Evolutionary conservation across 2,113 vertebrate species (phyloP), one percentile per base, ranked within the genome.

Genomic region (Misgurnus anguillicaudatus): DNA sequence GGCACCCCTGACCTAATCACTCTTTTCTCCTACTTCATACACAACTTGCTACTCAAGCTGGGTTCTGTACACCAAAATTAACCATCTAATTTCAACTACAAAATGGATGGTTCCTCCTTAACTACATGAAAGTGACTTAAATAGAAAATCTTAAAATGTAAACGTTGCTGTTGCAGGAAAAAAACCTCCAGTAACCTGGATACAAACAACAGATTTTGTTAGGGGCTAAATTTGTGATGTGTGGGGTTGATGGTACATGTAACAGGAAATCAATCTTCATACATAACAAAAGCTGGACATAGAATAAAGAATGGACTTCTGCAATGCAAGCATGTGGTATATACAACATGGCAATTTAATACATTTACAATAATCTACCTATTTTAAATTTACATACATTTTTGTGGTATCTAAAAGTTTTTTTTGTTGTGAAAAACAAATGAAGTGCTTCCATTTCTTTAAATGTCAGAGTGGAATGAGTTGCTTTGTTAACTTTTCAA

Each of bases 1-100:
- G 24, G 24, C 24, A 31, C 24, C 24, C 24, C 1, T 31, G 24
- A 31, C 24, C 24, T 90, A 90, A 89, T 90, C 87, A 87, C 90
- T 45, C 24, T 88, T 88, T 90, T 85, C 87, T 82, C 81, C 85
- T 89, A 85, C 88, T 79, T 90, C 36, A 67, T 79, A 85, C 86
- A 90, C 89, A 92, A 91, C 74, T 89, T 94, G 93, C 93, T 93
- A 93, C 92, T 90, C 92, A 94, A 90, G 93, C 94, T 96, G 94
- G 93, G 92, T 89, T 88, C 91, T 94, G 90, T 95, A 95, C 94
- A 94, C 88, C 72, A 86, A 89, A 94, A 87, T 88, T 92, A 88
- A 85, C 91, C 83, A 60, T 5, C 41, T 53, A 71, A 84, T 66
- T 84, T 82, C 77, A 73, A 87, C 84, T 89, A 90, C 82, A 88